Conservation (phyloP, 2,113 vertebrate species). For the Urocolius indicus region DNA sequence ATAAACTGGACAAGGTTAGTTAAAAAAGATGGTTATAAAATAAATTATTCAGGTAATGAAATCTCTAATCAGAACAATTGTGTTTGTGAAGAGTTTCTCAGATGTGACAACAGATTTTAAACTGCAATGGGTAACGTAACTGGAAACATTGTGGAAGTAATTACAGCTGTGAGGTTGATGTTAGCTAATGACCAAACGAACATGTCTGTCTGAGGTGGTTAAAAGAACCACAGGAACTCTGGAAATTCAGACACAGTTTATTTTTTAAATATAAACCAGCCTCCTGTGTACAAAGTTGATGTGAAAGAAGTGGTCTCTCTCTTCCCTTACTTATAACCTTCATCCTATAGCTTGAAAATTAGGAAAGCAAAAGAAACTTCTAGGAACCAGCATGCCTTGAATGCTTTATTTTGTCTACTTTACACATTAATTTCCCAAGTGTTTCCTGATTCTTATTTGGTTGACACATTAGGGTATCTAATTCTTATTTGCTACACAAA, state of each 20-base stretch:
- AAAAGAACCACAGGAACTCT: not conserved
- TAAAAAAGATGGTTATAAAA: not conserved
- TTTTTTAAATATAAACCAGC: not conserved
- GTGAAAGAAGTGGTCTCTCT: not conserved
- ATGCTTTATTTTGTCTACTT: slow-evolving; percentile 47
- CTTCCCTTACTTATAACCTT: not conserved
- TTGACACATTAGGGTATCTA: slow-evolving; percentile 48
- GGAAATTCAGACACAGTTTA: not conserved
- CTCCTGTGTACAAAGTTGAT: not conserved
- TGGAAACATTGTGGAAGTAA: not conserved
- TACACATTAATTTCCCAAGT: slow-evolving; percentile 68
- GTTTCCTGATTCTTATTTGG: slow-evolving; percentile 47
- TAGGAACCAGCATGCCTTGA: not conserved
- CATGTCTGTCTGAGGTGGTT: not conserved
- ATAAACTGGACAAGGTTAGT: not conserved
- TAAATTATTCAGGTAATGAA: not conserved
- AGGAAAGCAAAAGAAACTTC: not conserved
- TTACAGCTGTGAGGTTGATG: not conserved
- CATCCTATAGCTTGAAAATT: not conserved
- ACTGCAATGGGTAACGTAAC: not conserved
- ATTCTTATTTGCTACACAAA: slow-evolving; percentile 59
- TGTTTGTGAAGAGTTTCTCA: not conserved
- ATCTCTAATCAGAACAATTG: not conserved
- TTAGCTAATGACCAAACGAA: not conserved
- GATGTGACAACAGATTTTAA: not conserved